Evolutionary conservation across 2,797 vertebrate species (phyloP).

Genomic region (Argentina silus): DNA sequence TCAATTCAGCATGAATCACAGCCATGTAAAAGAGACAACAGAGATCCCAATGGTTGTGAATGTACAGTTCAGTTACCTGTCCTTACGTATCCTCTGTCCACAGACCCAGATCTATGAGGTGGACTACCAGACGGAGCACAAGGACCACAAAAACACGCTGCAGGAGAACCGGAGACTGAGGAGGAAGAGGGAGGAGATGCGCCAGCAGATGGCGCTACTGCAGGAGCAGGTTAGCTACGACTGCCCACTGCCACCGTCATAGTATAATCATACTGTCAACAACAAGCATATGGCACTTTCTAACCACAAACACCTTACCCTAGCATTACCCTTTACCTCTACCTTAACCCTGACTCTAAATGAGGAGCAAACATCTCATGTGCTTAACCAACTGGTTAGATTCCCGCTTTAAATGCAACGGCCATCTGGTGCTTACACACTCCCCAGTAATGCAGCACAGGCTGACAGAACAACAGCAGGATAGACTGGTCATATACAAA

Average conservation of each 20-base stretch:
- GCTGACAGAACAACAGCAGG: too few relatives aligned
- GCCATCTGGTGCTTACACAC: too few relatives aligned
- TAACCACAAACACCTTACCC: too few relatives aligned
- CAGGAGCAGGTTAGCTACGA: conserved; percentile 76
- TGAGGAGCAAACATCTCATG: too few relatives aligned
- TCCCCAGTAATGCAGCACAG: too few relatives aligned
- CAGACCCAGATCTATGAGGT: conserved; percentile 82
- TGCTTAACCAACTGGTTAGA: too few relatives aligned
- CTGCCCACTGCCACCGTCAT: background rate
- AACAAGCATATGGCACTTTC: background rate
- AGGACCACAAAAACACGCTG: conserved; percentile 75
- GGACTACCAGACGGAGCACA: conserved; percentile 57
- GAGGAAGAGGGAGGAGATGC: conserved; percentile 78
- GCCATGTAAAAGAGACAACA: background rate
- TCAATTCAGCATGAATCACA: background rate
- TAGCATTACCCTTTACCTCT: too few relatives aligned
- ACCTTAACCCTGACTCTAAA: too few relatives aligned
- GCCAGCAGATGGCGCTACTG: conserved; percentile 79
- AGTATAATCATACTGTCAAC: background rate
- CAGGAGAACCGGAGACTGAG: conserved; percentile 79
- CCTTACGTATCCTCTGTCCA: background rate
- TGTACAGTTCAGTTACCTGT: background rate
- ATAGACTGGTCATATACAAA: too few relatives aligned
- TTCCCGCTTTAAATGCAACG: too few relatives aligned
- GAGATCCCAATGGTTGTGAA: background rate